phyloP scores from a whole-genome alignment of 2,797 vertebrate species.

The Sternotherus odoratus region DNA sequence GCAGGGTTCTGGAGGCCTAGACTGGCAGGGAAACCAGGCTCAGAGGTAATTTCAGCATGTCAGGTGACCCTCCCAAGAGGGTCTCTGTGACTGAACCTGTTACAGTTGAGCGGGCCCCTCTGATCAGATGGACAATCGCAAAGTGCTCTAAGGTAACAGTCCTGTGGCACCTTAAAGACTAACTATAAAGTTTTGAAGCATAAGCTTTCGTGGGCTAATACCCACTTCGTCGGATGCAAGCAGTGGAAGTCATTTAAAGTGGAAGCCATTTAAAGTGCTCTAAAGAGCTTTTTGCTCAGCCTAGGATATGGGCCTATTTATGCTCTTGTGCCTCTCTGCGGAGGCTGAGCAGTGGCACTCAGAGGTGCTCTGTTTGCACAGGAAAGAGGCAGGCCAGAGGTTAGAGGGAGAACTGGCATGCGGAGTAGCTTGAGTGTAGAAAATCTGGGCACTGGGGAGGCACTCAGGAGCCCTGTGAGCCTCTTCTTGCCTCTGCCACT shows the following conservation, averaged over 20 bases:
- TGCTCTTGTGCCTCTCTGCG: not conserved
- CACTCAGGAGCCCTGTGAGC: not conserved
- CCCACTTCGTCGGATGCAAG: too few relatives aligned
- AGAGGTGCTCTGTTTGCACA: not conserved
- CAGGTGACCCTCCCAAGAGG: too few relatives aligned
- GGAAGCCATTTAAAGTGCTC: too few relatives aligned
- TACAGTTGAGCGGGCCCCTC: not conserved
- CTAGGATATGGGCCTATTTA: not conserved
- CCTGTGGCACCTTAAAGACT: too few relatives aligned
- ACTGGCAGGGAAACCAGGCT: too few relatives aligned
- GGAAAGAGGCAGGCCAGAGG: not conserved
- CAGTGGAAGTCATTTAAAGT: too few relatives aligned
- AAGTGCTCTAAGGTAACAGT: not conserved
- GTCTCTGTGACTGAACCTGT: too few relatives aligned
- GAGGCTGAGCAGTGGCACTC: not conserved
- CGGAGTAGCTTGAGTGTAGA: not conserved
- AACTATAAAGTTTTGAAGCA: too few relatives aligned
- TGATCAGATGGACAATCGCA: not conserved
- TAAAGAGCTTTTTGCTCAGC: not conserved
- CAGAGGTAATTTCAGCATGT: too few relatives aligned
- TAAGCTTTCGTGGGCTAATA: too few relatives aligned
- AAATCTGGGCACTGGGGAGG: not conserved
- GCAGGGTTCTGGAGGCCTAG: too few relatives aligned
- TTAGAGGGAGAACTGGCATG: not conserved
- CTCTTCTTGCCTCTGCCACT: not conserved